Base-by-base conservation (phyloP, 2,797 vertebrate genomes). In the Sebastolobus altivelis region DNA sequence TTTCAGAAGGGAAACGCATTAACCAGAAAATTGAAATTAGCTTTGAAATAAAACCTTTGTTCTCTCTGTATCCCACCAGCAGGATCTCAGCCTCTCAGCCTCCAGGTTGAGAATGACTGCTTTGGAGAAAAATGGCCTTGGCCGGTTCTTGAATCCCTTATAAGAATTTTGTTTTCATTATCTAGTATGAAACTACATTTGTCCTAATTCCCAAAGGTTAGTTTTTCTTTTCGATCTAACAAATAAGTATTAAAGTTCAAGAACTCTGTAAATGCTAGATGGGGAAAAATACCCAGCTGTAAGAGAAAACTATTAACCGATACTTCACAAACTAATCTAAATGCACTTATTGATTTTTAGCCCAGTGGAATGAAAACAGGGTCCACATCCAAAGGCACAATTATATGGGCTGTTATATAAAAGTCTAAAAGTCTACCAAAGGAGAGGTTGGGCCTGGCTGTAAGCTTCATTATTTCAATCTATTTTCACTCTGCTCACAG, bases 331-430 rank as follows among this genome's bases (percentile, higher is more conserved):
- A 81, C 66, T 38, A 77, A 85, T 87, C 81, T 61, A 79, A 86
- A 91, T 75, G 38, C 72, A 77, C 10, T n/a, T 77, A 87, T 88
- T 74, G 86, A 90, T 88, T 89, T 87, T 72, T 25, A 69, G 80
- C 69, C 59, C n/a, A n/a, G 52, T 56, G 78, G 68, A 85, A 86
- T 72, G 62, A 83, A 84, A 87, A 82, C 71, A 71, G 59, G 18
- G n/a, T 25, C 27, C 29, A 31, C 65, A 43, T 58, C 84, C 74
- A 87, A 65, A 77, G 49, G 67, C n/a, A 27, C 18, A 25, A 62
- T 73, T 81, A 81, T 37, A 75, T 59, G 29, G 55, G 75, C 35
- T 43, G 72, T 83, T 81, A 71, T 56, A 80, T 63, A 58, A 80
- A 89, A 76, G 65, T 33, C 56, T 55, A 58, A 74, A 81, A 69